Percentiles rank a stretch among this genome's conserved stretches.
Evolutionary conservation across 35 echinoderm and acorn worm species (phyloP).

Genomic region (Apostichopus japonicus): DNA sequence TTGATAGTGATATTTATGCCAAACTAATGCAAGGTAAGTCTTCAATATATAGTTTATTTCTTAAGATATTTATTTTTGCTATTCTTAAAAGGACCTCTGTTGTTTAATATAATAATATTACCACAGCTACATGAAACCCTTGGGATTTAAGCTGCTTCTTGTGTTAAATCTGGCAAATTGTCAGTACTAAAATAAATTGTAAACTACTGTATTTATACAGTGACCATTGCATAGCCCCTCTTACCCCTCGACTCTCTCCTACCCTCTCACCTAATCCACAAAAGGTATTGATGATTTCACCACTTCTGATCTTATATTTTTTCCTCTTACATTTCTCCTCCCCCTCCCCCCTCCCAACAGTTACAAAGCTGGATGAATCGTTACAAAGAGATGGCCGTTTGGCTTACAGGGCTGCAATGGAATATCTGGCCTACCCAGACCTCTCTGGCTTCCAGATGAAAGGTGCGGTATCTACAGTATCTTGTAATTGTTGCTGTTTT

Average conservation of each 20-base stretch:
- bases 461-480: neutral
- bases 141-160: no score
- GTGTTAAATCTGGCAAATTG: neutral
- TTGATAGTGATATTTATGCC: slow-evolving; percentile 70
- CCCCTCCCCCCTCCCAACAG: neutral
- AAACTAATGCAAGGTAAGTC: slow-evolving; percentile 66
- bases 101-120: neutral
- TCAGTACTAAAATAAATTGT: neutral
- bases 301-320: neutral
- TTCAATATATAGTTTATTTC: no score
- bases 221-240: no score
- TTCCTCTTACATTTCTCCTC: neutral
- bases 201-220: neutral
- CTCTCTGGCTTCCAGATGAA: neutral
- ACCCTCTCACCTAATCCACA: no score
- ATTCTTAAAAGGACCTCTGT: no score
- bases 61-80: no score
- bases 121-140: neutral
- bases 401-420: slow-evolving; percentile 36
- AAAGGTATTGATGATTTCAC: no score
- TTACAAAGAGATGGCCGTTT: slow-evolving; percentile 31
- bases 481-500: neutral
- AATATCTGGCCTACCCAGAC: slow-evolving; percentile 3
- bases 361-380: neutral
- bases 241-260: no score